Conservation (phyloP, 2,113 vertebrate genomes). For the Etheostoma spectabile region DNA sequence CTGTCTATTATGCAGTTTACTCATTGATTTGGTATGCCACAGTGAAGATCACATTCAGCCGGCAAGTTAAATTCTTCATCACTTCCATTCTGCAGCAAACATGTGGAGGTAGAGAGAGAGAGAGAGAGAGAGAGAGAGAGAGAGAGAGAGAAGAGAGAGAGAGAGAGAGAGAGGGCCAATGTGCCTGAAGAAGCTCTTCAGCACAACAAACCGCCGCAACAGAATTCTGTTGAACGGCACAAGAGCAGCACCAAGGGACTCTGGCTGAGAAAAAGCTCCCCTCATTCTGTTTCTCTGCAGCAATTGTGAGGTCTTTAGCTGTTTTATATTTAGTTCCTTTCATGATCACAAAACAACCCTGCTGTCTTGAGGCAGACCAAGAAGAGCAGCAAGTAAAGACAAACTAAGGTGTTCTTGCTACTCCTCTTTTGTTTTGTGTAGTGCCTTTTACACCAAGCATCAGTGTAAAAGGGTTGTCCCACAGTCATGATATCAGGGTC, state of each 20-base stretch:
- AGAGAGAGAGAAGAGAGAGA: not conserved
- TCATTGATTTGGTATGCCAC: not conserved
- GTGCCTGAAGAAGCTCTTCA: conserved; percentile 49
- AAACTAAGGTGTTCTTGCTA: not conserved
- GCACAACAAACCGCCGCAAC: conserved; percentile 60
- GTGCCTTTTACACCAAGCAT: not conserved
- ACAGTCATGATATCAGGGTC: not conserved
- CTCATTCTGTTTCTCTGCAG: conserved; percentile 7
- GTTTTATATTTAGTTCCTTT: conserved; percentile 28
- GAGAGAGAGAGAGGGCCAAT: conserved; percentile 64
- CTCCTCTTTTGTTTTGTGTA: not conserved
- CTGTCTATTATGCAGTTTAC: not conserved
- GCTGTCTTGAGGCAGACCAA: conserved; percentile 1
- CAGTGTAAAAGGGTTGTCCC: not conserved
- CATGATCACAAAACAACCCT: not conserved
- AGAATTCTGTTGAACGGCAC: conserved; percentile 8
- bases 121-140: conserved; percentile 41
- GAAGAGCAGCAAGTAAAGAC: not conserved
- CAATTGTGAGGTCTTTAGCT: conserved; percentile 17
- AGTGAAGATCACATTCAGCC: conserved; percentile 32
- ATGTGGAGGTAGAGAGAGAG: conserved; percentile 8
- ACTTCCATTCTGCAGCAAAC: conserved; percentile 45
- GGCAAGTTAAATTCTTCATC: conserved; percentile 20
- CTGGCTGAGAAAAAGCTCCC: not conserved
- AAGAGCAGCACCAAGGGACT: conserved; percentile 20